Percentiles rank a stretch among this genome's conserved stretches.
phyloP scores from a whole-genome alignment of 2,113 vertebrate genomes.

The Leuciscus idus region DNA sequence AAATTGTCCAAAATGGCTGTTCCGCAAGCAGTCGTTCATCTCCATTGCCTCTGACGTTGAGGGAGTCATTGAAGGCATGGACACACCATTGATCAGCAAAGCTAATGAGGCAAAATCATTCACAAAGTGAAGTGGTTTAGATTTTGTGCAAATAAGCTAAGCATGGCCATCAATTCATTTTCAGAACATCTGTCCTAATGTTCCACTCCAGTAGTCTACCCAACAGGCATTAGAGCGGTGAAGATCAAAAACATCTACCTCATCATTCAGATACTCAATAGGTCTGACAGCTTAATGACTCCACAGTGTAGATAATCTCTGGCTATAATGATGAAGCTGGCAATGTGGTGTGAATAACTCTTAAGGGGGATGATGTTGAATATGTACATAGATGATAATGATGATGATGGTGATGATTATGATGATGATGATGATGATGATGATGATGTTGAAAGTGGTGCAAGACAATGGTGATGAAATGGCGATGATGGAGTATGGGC shows the following conservation, averaged over 20 bases:
- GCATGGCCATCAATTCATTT: constrained; percentile 48
- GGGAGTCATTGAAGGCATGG: constrained; percentile 46
- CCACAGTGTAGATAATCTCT: constrained; percentile 41
- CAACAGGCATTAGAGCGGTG: constrained; percentile 44
- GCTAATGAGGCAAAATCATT: constrained; percentile 54
- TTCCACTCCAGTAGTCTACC: constrained; percentile 44
- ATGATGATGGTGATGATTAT: background rate
- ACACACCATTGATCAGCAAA: constrained; percentile 45
- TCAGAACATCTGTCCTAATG: constrained; percentile 52
- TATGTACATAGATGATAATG: background rate
- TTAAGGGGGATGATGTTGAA: background rate
- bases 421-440: background rate
- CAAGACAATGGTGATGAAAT: background rate
- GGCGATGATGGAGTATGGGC: background rate
- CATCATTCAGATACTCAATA: constrained; percentile 32
- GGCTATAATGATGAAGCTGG: constrained; percentile 37
- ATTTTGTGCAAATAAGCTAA: constrained; percentile 46
- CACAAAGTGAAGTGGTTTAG: constrained; percentile 40
- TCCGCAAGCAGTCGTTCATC: constrained; percentile 27
- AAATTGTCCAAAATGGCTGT: constrained; percentile 37
- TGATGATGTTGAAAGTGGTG: background rate
- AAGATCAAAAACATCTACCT: constrained; percentile 47
- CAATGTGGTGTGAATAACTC: constrained; percentile 13
- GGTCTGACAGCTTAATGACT: constrained; percentile 49
- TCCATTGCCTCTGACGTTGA: constrained; percentile 42